Percentiles rank a stretch among this genome's conserved stretches.
Conservation (phyloP, 1,140 invertebrate genomes). For the Diachasma alloeum region DNA sequence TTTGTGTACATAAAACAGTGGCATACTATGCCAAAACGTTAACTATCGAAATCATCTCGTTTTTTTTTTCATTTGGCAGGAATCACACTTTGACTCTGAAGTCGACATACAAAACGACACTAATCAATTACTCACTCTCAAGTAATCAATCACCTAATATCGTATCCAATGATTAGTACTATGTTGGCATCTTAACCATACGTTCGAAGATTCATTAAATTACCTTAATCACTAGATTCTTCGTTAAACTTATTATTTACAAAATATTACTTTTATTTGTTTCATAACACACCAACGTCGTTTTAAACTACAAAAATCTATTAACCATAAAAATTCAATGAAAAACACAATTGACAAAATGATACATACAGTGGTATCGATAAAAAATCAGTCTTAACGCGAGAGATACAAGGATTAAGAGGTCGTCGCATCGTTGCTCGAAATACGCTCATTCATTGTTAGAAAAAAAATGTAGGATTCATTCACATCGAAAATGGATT, state of each 20-base stretch:
- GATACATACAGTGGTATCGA: conserved; percentile 33
- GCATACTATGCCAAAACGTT: not conserved
- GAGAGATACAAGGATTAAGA: conserved; percentile 45
- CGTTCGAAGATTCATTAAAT: not conserved
- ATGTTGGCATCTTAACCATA: not conserved
- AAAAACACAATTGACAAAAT: conserved; percentile 34
- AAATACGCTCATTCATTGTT: not conserved
- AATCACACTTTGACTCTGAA: not conserved
- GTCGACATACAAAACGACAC: not conserved
- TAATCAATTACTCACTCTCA: conserved; percentile 8
- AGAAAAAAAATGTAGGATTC: not conserved
- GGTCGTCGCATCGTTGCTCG: conserved; percentile 50
- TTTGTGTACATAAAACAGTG: conserved; percentile 9
- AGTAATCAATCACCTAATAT: not conserved
- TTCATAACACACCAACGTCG: conserved; percentile 29
- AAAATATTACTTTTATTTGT: conserved; percentile 26
- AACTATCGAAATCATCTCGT: not conserved
- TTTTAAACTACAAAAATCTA: conserved; percentile 23
- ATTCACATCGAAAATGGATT: not conserved
- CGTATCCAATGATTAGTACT: not conserved
- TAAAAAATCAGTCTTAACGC: conserved; percentile 59
- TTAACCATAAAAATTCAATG: conserved; percentile 38
- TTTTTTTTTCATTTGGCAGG: conserved; percentile 4
- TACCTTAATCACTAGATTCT: not conserved
- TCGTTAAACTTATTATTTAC: conserved; percentile 38